A percentile compares a stretch with the other conserved stretches of the same genome.
Conservation (phyloP, 2,888 invertebrate genomes). For the Lasioglossum oenotherae region DNA sequence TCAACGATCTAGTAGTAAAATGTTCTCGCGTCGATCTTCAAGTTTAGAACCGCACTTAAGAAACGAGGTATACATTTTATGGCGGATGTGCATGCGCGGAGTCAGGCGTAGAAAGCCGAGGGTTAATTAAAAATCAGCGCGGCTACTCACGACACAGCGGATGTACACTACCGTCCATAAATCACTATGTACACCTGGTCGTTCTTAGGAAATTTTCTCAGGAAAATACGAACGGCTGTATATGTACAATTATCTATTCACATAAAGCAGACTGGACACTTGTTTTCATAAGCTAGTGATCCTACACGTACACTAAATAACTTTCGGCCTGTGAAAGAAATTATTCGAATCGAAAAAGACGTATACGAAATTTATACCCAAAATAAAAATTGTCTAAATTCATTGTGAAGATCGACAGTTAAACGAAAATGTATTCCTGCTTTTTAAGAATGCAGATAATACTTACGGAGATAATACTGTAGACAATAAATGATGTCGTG, state of each 20-base stretch:
- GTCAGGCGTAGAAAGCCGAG: neutral
- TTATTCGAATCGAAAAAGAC: no score
- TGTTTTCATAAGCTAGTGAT: neutral
- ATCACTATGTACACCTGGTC: neutral
- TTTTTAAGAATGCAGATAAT: no score
- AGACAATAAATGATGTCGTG: no score
- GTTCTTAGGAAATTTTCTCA: neutral
- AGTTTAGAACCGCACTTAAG: neutral
- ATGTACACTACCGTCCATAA: neutral
- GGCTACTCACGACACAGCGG: slow-evolving; percentile 4
- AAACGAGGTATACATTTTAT: neutral
- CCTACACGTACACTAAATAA: neutral
- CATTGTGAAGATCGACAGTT: neutral
- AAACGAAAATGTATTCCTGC: neutral
- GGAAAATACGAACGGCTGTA: neutral
- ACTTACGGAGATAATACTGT: no score
- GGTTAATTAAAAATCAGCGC: slow-evolving; percentile 7
- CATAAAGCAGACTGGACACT: neutral
- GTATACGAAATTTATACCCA: no score
- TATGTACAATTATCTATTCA: neutral
- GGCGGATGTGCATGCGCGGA: neutral
- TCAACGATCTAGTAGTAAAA: neutral
- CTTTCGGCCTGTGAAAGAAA: neutral
- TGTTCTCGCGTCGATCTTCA: neutral
- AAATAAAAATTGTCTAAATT: neutral